Percentiles rank a stretch among this genome's conserved stretches.
Evolutionary conservation across 2,888 invertebrate species (phyloP).

Genomic region (Nyleta sp.): DNA sequence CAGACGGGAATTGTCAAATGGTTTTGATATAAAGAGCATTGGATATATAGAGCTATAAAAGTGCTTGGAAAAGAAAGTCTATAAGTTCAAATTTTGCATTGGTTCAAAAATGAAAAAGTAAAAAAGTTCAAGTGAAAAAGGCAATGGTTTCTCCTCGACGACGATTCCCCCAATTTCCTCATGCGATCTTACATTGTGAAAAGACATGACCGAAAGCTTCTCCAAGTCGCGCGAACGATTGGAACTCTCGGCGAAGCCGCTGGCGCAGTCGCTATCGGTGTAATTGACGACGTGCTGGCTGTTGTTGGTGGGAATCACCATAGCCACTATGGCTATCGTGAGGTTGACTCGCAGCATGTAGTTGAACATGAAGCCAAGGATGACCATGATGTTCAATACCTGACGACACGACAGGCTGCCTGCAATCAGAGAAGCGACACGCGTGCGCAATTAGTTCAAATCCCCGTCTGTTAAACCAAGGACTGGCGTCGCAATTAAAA

Average conservation of each 20-base stretch:
- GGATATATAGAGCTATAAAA: no score
- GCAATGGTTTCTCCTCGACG: no score
- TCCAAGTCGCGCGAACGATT: neutral
- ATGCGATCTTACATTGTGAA: neutral
- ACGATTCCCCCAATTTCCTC: neutral
- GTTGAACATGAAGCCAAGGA: slow-evolving; percentile 94
- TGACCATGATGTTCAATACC: slow-evolving; percentile 92
- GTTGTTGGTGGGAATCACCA: slow-evolving; percentile 84
- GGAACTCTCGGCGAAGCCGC: neutral
- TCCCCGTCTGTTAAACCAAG: slow-evolving; percentile 24
- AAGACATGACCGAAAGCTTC: neutral
- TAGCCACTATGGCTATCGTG: slow-evolving; percentile 93
- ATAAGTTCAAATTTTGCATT: no score
- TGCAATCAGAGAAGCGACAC: slow-evolving; percentile 80
- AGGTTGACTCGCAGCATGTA: slow-evolving; percentile 94
- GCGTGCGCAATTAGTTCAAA: slow-evolving; percentile 29
- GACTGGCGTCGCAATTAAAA: slow-evolving; percentile 22
- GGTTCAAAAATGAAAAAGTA: no score
- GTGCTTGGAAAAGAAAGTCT: no score
- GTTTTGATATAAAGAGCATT: no score
- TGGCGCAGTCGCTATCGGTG: slow-evolving; percentile 18
- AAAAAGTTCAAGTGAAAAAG: no score
- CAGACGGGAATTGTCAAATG: no score
- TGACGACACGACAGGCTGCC: slow-evolving; percentile 90
- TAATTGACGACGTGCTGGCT: slow-evolving; percentile 27